Evolutionary conservation across 2,113 vertebrate species (phyloP).

Genomic region (Hippocampus abdominalis): DNA sequence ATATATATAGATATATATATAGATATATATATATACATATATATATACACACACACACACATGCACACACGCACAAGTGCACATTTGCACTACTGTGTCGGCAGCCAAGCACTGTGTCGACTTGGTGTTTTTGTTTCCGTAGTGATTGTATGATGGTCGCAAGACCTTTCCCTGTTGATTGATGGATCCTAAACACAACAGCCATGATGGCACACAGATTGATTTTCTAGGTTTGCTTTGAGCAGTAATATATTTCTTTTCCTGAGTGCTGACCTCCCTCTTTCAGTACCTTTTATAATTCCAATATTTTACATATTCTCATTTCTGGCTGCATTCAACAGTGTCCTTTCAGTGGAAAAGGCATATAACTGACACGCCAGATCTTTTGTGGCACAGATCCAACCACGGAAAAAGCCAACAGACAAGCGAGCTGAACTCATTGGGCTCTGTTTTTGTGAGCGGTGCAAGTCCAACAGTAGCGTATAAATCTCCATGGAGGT

Average conservation of each 20-base stretch:
- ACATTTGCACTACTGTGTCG: slow-evolving; percentile 47
- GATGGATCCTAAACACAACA: slow-evolving; percentile 62
- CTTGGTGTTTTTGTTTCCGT: slow-evolving; percentile 73
- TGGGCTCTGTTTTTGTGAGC: too few species aligned
- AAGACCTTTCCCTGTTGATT: slow-evolving; percentile 57
- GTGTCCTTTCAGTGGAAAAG: neutral
- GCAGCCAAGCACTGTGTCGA: slow-evolving; percentile 49
- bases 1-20: too few species aligned
- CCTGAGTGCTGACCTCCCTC: slow-evolving; percentile 23
- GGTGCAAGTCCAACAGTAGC: too few species aligned
- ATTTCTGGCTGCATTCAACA: neutral
- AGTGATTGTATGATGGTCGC: slow-evolving; percentile 60
- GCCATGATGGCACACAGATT: slow-evolving; percentile 63
- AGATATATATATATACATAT: too few species aligned
- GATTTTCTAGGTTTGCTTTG: slow-evolving; percentile 47
- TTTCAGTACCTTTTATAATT: slow-evolving; percentile 27
- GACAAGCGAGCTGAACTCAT: slow-evolving; percentile 14
- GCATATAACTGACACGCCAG: neutral
- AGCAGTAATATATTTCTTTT: slow-evolving; percentile 59
- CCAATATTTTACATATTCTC: slow-evolving; percentile 11
- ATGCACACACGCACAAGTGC: too few species aligned
- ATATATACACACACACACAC: too few species aligned
- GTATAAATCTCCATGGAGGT: too few species aligned
- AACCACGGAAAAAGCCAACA: neutral
- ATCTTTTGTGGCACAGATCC: neutral